Conservation (phyloP, 92 coral and sea anemone genomes). For the Phymanthus crucifer region DNA sequence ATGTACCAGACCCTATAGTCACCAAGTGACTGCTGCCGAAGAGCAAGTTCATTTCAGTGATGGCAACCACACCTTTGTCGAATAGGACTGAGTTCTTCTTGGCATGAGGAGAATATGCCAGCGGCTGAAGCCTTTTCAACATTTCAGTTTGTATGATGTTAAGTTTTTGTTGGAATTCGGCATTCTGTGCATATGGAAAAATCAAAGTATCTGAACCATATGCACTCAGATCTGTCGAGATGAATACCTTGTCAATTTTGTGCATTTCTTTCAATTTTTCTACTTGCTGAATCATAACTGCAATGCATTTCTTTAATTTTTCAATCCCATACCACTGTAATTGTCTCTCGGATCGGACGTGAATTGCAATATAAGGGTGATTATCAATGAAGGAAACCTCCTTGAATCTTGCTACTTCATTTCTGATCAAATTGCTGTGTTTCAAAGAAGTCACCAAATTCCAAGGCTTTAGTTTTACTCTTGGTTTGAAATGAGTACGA, state of each 20-base stretch:
- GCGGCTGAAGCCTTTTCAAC: constrained; percentile 50
- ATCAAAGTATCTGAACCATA: constrained; percentile 88
- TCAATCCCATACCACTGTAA: constrained; percentile 84
- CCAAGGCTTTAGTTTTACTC: constrained; percentile 61
- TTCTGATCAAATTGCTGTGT: constrained; percentile 63
- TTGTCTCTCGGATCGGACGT: constrained; percentile 90
- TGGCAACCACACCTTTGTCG: constrained; percentile 95
- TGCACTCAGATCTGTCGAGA: constrained; percentile 80
- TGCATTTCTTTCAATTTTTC: constrained; percentile 52
- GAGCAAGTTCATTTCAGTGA: constrained; percentile 87
- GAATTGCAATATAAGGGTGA: constrained; percentile 70
- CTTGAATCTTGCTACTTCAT: constrained; percentile 49
- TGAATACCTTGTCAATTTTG: constrained; percentile 60
- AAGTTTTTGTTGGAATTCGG: constrained; percentile 42
- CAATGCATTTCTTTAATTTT: constrained; percentile 59
- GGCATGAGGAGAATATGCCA: constrained; percentile 61
- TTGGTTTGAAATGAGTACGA: constrained; percentile 79
- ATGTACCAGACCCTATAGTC: constrained; percentile 95
- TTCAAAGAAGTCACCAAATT: constrained; percentile 65
- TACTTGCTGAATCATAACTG: constrained; percentile 53
- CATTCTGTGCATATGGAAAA: constrained; percentile 54
- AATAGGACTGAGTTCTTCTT: constrained; percentile 48
- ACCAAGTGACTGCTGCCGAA: constrained; percentile 74
- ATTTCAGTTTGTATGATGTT: constrained; percentile 51
- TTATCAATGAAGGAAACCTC: constrained; percentile 48